These are phyloP conservation scores for Leptopilina myrica DNA, from an alignment of 2,888 invertebrate species.

Conservation along the genomic window DNA sequence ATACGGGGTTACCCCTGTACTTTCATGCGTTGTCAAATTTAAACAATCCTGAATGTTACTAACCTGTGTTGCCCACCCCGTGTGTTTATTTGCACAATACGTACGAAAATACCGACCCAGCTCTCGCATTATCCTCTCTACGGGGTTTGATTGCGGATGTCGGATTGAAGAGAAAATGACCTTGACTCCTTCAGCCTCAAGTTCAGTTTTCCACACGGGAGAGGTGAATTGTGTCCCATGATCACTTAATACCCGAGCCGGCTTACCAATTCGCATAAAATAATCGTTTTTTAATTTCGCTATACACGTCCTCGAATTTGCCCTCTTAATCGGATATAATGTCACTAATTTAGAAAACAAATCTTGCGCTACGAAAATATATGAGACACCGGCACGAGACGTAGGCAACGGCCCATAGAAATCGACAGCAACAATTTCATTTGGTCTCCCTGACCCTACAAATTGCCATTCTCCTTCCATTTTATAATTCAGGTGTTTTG, in stretches of 20 bases:
- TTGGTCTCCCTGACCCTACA: conserved; percentile 3
- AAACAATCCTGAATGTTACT: no score
- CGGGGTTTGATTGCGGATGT: no score
- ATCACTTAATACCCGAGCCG: conserved; percentile 27
- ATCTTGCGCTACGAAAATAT: conserved; percentile 46
- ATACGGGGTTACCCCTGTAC: no score
- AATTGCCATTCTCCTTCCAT: conserved; percentile 40
- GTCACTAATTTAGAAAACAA: conserved; percentile 47
- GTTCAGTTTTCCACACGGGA: conserved; percentile 10
- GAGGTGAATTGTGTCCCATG: conserved; percentile 44
- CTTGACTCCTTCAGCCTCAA: no score
- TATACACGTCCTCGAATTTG: conserved; percentile 34
- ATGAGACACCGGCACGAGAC: conserved; percentile 46
- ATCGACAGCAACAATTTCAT: conserved; percentile 48
- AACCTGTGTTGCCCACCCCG: no score
- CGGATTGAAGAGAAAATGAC: no score
- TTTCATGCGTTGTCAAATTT: no score
- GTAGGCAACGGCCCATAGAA: conserved; percentile 49
- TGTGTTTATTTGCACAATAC: no score
- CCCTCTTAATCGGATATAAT: conserved; percentile 47
- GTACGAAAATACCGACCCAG: no score
- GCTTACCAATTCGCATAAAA: conserved; percentile 9
- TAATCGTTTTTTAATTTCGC: background rate
- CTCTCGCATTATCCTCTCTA: no score
- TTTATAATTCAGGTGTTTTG: conserved; percentile 29